Conservation (phyloP, 2,113 vertebrate genomes). For the Aspidoscelis tigris region DNA sequence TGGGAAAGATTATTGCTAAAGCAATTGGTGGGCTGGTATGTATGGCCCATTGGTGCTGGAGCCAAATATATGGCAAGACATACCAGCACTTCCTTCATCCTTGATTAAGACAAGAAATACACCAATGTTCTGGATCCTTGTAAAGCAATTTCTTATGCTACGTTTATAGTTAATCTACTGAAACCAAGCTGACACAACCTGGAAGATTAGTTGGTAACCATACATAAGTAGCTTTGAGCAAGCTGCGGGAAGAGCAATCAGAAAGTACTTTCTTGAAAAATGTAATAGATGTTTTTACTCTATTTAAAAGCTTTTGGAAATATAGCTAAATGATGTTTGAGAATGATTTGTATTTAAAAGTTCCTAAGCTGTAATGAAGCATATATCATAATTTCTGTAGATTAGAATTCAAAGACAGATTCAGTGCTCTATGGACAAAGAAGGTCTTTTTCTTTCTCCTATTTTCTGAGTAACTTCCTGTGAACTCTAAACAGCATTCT, state of each 20-base stretch:
- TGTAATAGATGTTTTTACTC: neutral
- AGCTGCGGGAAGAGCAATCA: neutral
- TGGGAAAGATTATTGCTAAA: neutral
- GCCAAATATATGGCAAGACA: no score
- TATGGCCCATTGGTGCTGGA: neutral
- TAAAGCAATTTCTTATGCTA: no score
- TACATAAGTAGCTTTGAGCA: neutral
- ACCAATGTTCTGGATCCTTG: no score
- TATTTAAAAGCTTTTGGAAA: conserved; percentile 1
- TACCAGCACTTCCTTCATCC: no score
- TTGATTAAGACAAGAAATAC: no score
- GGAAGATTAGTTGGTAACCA: neutral
- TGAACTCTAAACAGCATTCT: neutral
- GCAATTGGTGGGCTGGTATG: neutral
- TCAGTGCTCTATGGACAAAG: neutral
- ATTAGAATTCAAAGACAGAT: no score
- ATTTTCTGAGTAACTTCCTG: neutral
- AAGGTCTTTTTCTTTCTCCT: neutral
- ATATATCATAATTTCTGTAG: no score
- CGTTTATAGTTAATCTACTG: neutral
- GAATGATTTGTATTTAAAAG: neutral
- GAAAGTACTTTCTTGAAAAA: neutral
- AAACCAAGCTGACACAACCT: neutral
- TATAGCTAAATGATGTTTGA: neutral
- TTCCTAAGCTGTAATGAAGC: neutral